Base-by-base conservation (phyloP, 2,888 invertebrate genomes). In the Chrysomela aeneicollis region DNA sequence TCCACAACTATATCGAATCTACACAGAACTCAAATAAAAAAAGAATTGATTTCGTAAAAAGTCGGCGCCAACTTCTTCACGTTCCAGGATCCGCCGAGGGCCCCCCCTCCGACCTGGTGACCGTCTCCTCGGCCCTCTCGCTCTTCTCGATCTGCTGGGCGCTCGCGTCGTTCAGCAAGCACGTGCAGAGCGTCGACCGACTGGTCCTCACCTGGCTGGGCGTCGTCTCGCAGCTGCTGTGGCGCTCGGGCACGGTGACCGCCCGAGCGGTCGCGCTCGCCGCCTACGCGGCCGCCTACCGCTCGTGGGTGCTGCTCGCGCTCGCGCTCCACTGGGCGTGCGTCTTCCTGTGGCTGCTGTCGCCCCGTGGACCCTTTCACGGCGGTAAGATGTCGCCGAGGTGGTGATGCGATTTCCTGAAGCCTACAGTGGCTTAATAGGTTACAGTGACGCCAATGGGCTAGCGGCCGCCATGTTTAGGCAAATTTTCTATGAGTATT, bases 91-190 rank as follows among this genome's bases (percentile, higher is more conserved):
- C 49, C 18, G 60, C 55, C 19, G 59, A 65, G 32, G 67, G 67
- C 37, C 71, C 71, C 21, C 88, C 93, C 68, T 88, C 89, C 15
- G 92, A 94, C 80, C 82, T 95, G 66, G 91, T 92, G 75, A 88
- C 91, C 66, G 92, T 94, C 37, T 93, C 95, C 0, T 91, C 93
- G 3, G 88, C 90, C 0, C 82, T 95, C 1, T 94, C 93, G 0
- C 83, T 95, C 53, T 92, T 95, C 84, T 93, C 92, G 64, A 91
- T 94, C 52, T 94, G 94, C 78, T 95, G 95, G 95, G 92, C 94
- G 50, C 86, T 96, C 26, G 94, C 95, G 18, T 94, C 94, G 73
- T 95, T 94, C 82, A 93, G 92, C 80, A 95, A 95, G 84, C 93
- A 94, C 79, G 92, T 94, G 61, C 91, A 92, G 76, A 93, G 93